Evolutionary conservation across 2,888 invertebrate genomes (phyloP), one percentile per base, ranked within the genome.

Genomic region (Drosophila buzzatii): DNA sequence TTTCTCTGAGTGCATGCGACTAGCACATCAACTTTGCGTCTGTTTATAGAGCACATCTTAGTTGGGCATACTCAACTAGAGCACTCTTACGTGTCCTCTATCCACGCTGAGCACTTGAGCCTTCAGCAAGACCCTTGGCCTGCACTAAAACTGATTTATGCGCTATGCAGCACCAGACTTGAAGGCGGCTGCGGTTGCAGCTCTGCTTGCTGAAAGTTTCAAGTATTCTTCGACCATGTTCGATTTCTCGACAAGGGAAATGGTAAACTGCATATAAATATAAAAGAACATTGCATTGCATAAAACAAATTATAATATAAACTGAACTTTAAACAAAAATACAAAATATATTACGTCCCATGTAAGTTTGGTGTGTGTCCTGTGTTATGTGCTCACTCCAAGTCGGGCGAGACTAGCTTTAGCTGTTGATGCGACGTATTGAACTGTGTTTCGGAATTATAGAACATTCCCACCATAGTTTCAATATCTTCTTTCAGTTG

Each of bases 61-160:
- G 57, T 1, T 35, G 44, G 3, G 35, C 44, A 35, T n/a, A 23
- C 57, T 23, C 44, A 23, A 45, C 57, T 23, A 1, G 23, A 23
- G 31, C 18, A 49, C 27, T 41, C 14, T 14, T 8, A 33, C 42
- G 8, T 23, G n/a, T 8, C 16, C 41, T 18, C 20, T 37, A 53
- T 41, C 53, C 39, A 51, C 27, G 33, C 42, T 51, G 44, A 63
- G 72, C 74, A 80, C 82, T 82, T 67, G 67, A 62, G 78, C 73
- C 78, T 81, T 88, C 89, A 88, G 72, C 84, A 70, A 85, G 85
- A 71, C 78, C 73, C 85, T 88, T 88, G 76, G 77, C 69, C 70
- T 59, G 61, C 80, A 74, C 67, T 84, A 75, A 89, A 81, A 77
- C 81, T 87, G 87, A 87, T 87, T 87, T 87, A 87, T 89, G 81